Base-by-base conservation (phyloP, 2,888 invertebrate genomes). In the Leptinotarsa rubiginosa region DNA sequence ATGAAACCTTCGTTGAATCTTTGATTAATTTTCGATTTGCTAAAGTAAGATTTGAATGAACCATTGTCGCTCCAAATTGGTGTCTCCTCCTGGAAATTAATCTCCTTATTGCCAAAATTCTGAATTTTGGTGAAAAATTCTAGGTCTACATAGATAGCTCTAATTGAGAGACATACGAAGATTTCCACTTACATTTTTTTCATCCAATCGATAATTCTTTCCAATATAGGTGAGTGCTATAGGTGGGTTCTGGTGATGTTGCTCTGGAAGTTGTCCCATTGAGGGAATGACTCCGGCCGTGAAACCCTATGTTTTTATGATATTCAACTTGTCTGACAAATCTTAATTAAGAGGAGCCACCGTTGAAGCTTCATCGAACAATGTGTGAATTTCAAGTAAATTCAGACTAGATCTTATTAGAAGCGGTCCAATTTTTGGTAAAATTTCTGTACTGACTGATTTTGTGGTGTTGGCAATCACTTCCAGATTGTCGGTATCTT, bases 51-150 rank as follows among this genome's bases (percentile, higher is more conserved):
- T 72, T 68, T 5, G 59, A 20, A 15, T 31, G 10, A 31, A 31
- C 49, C 68, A 59, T 68, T 72, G 25, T 72, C 68, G 41, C 72
- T 72, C 47, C 16, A 52, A n/a, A 72, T 68, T 4, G 18, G 0
- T 67, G 31, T 47, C 72, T 67, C 22, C 54, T 49, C 47, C 68
- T 68, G 18, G 47, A 15, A n/a, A 72, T 59, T 16, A 59, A 59
- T 72, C 68, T 54, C 22, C 59, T 68, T 12, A 72, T 67, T 13
- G 67, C 68, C 15, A 59, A 31, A 31, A 72, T 72, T n/a, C 10
- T 12, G 68, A 72, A 47, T 72, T 25, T 56, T 31, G 7, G 56
- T 68, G 10, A 15, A 10, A 5, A 70, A 47, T 49, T 49, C 22
- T 62, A 31, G 31, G 31, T 31, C 7, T 7, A 31, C 31, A 31